These are phyloP conservation scores for Doryteuthis pealeii DNA, from an alignment of 1,140 invertebrate genomes.

Conservation along the genomic window DNA sequence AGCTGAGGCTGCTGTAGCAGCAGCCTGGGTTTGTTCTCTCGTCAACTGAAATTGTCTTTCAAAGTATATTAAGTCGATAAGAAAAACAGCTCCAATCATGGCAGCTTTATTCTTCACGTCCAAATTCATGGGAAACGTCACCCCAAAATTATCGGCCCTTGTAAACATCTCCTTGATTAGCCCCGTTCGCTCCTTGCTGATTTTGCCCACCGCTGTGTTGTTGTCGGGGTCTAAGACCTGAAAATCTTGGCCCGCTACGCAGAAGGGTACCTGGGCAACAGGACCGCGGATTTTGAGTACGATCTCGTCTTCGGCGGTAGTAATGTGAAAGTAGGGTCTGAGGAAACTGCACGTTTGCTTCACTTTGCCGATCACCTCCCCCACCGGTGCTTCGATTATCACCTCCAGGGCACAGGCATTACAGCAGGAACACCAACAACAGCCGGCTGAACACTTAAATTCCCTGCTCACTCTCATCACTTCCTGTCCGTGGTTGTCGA, in stretches of 20 bases:
- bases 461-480: conserved; percentile 77
- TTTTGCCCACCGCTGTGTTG: conserved; percentile 68
- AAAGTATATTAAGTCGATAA: conserved; percentile 46
- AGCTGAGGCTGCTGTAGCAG: too few relatives aligned
- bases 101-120: conserved; percentile 81
- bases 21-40: too few relatives aligned
- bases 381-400: conserved; percentile 51
- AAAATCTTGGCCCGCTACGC: not conserved
- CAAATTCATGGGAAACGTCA: conserved; percentile 79
- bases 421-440: conserved; percentile 81
- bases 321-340: conserved; percentile 76
- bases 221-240: conserved; percentile 70
- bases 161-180: conserved; percentile 72
- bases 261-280: not conserved
- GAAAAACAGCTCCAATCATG: conserved; percentile 70
- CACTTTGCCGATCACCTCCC: conserved; percentile 73
- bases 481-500: conserved; percentile 77
- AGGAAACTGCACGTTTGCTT: conserved; percentile 84
- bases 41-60: too few relatives aligned
- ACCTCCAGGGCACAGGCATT: conserved; percentile 44
- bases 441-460: conserved; percentile 69
- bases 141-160: conserved; percentile 76
- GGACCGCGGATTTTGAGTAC: conserved; percentile 84
- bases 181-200: conserved; percentile 78
- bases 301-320: conserved; percentile 74